Conservation (phyloP, 2,113 vertebrate species). For the Rana temporaria region DNA sequence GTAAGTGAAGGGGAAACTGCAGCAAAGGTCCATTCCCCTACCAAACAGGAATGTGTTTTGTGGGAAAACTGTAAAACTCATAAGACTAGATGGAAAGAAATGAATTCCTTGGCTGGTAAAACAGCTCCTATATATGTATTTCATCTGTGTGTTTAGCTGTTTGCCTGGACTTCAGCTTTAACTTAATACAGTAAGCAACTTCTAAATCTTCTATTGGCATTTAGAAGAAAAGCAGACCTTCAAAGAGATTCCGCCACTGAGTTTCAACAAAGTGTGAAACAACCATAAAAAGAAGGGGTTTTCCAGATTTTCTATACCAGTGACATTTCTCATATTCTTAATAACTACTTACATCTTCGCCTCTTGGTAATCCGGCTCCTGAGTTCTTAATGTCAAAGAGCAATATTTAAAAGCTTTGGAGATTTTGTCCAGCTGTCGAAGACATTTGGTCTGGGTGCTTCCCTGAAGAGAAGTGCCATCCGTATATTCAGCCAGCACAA, state of each 20-base stretch:
- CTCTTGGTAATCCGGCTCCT: slow-evolving; percentile 31
- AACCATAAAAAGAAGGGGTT: background rate
- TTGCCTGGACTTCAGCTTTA: too few species aligned
- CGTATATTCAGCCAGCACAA: slow-evolving; percentile 38
- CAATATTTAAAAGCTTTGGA: slow-evolving; percentile 39
- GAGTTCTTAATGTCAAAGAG: slow-evolving; percentile 52
- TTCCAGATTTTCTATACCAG: slow-evolving; percentile 16
- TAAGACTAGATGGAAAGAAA: too few species aligned
- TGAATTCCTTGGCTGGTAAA: too few species aligned
- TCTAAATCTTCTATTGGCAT: background rate
- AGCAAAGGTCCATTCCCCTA: too few species aligned
- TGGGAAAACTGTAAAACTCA: too few species aligned
- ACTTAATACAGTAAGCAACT: background rate
- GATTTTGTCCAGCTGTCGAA: slow-evolving; percentile 42
- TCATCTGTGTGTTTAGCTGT: too few species aligned
- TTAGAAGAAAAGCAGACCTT: background rate
- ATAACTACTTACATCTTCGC: slow-evolving; percentile 18
- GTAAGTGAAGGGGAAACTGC: too few species aligned
- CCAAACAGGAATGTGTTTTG: too few species aligned
- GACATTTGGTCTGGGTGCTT: slow-evolving; percentile 44
- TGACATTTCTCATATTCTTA: slow-evolving; percentile 50
- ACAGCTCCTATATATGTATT: too few species aligned
- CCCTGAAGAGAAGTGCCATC: slow-evolving; percentile 41
- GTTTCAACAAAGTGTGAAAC: background rate
- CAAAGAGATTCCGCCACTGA: background rate